A percentile compares a stretch with the other conserved stretches of the same genome.
These are phyloP conservation scores for Temnothorax unifasciatus DNA, from an alignment of 2,888 invertebrate species.

Conservation along the genomic window DNA sequence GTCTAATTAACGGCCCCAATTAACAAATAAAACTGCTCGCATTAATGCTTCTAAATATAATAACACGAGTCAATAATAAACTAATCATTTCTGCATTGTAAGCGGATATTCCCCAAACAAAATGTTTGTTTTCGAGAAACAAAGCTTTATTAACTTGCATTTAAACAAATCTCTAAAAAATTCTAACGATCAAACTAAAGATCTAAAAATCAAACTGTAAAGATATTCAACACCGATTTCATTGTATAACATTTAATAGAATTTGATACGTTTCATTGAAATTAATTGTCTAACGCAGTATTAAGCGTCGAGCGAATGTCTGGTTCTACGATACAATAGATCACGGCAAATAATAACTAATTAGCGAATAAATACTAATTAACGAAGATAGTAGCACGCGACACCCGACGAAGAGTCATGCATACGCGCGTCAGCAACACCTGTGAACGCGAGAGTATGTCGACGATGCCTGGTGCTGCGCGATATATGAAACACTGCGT, in stretches of 20 bases:
- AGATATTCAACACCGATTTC: not conserved
- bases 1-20: conserved; percentile 41
- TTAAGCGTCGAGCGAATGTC: conserved; percentile 13
- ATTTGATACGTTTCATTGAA: not conserved
- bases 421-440: conserved; percentile 79
- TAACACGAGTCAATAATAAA: not conserved
- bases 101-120: not conserved
- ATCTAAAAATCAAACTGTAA: not conserved
- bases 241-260: not conserved
- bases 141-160: not conserved
- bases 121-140: not conserved
- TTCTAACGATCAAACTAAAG: not conserved
- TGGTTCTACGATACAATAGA: conserved; percentile 48
- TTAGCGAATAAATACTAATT: conserved; percentile 83
- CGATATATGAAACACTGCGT: conserved; percentile 76
- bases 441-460: conserved; percentile 78
- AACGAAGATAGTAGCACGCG: conserved; percentile 79
- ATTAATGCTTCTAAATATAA: conserved; percentile 29
- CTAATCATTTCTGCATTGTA: conserved; percentile 11
- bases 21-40: conserved; percentile 50
- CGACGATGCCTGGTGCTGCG: conserved; percentile 65
- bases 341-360: conserved; percentile 78
- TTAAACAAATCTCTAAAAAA: not conserved
- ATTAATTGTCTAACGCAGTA: not conserved
- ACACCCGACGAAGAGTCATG: conserved; percentile 58